Evolutionary conservation across 92 coral and sea anemone species (phyloP), one percentile per base, ranked within the genome.

Genomic region (Meandrina meandrites): DNA sequence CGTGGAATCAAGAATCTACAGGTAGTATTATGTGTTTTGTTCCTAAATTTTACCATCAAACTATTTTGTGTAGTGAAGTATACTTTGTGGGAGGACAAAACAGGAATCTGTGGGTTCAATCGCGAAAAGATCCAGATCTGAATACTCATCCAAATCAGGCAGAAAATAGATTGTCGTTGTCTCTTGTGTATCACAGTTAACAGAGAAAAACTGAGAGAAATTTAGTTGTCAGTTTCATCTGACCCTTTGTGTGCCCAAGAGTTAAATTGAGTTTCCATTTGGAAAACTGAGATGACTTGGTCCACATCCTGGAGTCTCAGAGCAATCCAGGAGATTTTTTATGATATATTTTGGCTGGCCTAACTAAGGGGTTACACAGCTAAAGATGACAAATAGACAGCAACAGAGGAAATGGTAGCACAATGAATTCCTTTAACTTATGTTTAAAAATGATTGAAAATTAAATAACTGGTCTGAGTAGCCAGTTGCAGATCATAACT

Each of bases 1-100:
- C 90, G 94, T 75, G 94, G 92, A 79, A 86, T 93, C 35, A 95
- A 92, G 78, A 85, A 91, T 32, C 92, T 95, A 3, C 92, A 97
- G 97, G 99, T 97, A 70, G 28, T 79, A 48, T 24, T 8, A 6
- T 48, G n/a, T 71, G 30, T 77, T 30, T 64, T 64, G 16, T 64
- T 64, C 16, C 0, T 58, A 0, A n/a, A n/a, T 7, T n/a, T n/a
- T n/a, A n/a, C n/a, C n/a, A n/a, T n/a, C n/a, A n/a, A n/a, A n/a
- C n/a, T n/a, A n/a, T n/a, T n/a, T n/a, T 8, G 15, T 51, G 16
- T 6, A 51, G 1, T 51, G 28, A n/a, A 64, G n/a, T 64, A 31
- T n/a, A n/a, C n/a, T n/a, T n/a, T 16, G 69, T n/a, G 32, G 69
- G 69, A 64, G 69, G 13, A 31, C 14, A 24, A 24, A 64, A 21